Conservation (phyloP, 2,113 vertebrate species). For the Theropithecus gelada region DNA sequence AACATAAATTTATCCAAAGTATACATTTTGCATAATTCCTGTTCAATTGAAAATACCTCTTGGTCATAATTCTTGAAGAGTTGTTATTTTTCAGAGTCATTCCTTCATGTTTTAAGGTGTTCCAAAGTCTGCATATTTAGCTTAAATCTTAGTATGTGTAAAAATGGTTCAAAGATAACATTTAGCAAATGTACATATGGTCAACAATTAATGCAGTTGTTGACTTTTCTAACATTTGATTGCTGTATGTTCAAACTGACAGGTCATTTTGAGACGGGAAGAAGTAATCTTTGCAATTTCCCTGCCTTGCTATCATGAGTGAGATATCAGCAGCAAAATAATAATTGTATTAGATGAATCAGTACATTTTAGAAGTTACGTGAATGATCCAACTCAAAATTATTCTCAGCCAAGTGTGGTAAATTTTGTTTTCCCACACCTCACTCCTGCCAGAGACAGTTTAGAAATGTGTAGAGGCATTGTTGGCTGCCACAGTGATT, state of each 20-base stretch:
- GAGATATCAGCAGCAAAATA: not conserved
- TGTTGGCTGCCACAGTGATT: not conserved
- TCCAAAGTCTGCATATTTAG: not conserved
- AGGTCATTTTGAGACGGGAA: not conserved
- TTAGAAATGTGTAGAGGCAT: not conserved
- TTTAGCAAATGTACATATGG: not conserved
- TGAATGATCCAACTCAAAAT: not conserved
- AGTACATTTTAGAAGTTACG: not conserved
- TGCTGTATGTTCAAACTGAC: not conserved
- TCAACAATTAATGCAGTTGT: not conserved
- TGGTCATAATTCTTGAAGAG: not conserved
- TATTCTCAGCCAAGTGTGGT: not conserved
- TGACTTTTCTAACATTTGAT: not conserved
- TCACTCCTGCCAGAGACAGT: not conserved
- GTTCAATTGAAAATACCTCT: not conserved
- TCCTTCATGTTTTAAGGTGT: not conserved
- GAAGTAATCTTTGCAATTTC: not conserved
- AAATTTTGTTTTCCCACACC: not conserved
- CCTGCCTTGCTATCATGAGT: not conserved
- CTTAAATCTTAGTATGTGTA: not conserved
- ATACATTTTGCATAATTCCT: not conserved
- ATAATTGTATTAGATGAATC: not conserved
- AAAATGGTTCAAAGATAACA: not conserved
- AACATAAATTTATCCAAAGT: not conserved
- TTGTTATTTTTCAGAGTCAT: not conserved